Evolutionary conservation across 2,113 vertebrate species (phyloP), one percentile per base, ranked within the genome.

Genomic region (Leucoraja erinaceus): DNA sequence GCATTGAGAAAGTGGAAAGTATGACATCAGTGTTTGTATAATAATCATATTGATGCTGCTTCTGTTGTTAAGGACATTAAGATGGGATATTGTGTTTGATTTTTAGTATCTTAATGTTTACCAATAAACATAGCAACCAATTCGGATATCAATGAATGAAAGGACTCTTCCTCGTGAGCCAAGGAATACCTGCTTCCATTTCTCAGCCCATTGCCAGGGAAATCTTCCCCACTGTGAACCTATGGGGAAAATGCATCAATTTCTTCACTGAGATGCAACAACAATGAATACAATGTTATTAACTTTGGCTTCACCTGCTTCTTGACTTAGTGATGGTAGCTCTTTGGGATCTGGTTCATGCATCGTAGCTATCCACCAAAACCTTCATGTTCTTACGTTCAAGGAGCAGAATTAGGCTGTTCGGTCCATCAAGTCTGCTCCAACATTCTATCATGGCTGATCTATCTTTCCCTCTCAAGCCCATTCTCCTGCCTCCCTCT

Each of bases 1-100:
- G 22, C 79, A 83, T 0, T 54, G 20, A 56, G 22, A 56, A 8
- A 83, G 79, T 47, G 79, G 79, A 83, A 83, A 83, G 56, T 56
- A 83, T 83, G 79, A 83, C 79, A 83, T 83, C 79, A 83, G 79
- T 83, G 79, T 83, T 54, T 83, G 79, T 54, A 81, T 47, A 83
- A 22, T 47, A 47, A 83, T 83, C 56, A 83, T 83, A 56, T 56
- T 3, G 8, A 25, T 22, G 56, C 56, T 83, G 25, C 47, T 25
- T 22, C 31, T n/a, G 79, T 83, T 54, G 79, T 28, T 83, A 83
- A 83, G 79, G 79, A 56, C 79, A 83, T 54, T 56, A 47, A 20
- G 47, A 83, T 83, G 79, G 79, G 79, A 25, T 83, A 25, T 83
- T 83, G 10, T 83, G 10, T 83, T 83, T 83, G 54, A 54, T 83